phyloP scores from a whole-genome alignment of 2,888 invertebrate species.

The Gari tellinella region DNA sequence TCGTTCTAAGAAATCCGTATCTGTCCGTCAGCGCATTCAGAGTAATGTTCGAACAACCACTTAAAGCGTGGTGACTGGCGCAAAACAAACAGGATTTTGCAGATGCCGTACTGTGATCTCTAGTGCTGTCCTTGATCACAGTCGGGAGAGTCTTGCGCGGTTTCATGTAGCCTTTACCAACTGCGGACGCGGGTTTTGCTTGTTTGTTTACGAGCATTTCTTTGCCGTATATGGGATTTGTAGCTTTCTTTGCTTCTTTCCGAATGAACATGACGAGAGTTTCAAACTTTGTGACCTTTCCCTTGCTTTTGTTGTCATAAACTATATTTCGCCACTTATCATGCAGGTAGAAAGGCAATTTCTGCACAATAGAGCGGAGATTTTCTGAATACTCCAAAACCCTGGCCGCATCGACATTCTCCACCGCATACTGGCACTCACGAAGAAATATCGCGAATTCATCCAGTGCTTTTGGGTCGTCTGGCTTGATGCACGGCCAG shows the following conservation, averaged over 20 bases:
- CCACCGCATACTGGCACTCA: conserved; percentile 33
- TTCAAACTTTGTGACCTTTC: conserved; percentile 10
- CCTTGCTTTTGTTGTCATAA: conserved; percentile 5
- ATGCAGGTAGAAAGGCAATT: conserved; percentile 37
- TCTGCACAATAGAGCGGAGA: conserved; percentile 28
- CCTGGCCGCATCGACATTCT: conserved; percentile 9
- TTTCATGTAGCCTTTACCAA: background rate
- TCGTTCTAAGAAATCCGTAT: conserved; percentile 21
- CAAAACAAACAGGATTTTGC: conserved; percentile 4
- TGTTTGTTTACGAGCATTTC: conserved; percentile 11
- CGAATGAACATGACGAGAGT: conserved; percentile 28
- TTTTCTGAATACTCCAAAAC: conserved; percentile 46
- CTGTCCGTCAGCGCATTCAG: conserved; percentile 21
- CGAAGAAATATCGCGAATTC: conserved; percentile 29
- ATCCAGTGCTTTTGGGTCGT: conserved; percentile 27
- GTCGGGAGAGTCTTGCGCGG: background rate
- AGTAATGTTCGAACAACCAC: conserved; percentile 4
- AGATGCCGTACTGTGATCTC: background rate
- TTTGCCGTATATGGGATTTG: conserved; percentile 31
- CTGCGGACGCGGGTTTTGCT: background rate
- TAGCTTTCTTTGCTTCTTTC: conserved; percentile 35
- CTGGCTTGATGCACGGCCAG: conserved; percentile 29
- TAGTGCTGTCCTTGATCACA: background rate
- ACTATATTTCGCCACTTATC: conserved; percentile 43
- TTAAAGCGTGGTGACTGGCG: conserved; percentile 1